Evolutionary conservation across 2,113 vertebrate species (phyloP).

Genomic region (Aspidoscelis tigris): DNA sequence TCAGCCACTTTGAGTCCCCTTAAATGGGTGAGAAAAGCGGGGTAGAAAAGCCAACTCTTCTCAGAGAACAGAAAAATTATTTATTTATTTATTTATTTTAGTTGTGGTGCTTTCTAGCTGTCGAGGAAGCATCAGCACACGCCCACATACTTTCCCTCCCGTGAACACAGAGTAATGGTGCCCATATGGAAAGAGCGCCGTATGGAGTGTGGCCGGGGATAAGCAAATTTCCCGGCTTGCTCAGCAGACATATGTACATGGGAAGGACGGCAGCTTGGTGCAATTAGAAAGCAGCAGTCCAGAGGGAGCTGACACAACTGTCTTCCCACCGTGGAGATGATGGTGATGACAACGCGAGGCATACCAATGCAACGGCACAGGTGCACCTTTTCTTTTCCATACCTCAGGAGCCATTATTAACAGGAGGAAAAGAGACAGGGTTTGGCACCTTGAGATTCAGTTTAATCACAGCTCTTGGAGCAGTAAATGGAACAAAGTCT

Average conservation of each 20-base stretch:
- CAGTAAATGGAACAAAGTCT: no score
- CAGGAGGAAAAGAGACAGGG: neutral
- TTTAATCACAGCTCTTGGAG: neutral
- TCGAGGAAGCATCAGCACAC: rapidly evolving
- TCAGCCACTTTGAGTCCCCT: no score
- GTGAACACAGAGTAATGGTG: rapidly evolving
- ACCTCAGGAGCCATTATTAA: neutral
- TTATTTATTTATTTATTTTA: no score
- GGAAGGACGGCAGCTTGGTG: neutral
- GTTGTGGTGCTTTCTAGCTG: rapidly evolving
- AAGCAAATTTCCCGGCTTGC: neutral
- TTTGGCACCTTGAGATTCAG: neutral
- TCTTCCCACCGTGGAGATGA: rapidly evolving
- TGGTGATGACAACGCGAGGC: neutral
- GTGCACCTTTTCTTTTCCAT: neutral
- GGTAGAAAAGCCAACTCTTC: neutral
- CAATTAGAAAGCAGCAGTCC: neutral
- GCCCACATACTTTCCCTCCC: no score
- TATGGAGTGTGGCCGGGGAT: neutral
- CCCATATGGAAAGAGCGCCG: rapidly evolving
- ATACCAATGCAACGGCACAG: neutral
- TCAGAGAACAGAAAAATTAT: neutral
- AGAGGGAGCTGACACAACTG: neutral
- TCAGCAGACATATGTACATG: neutral
- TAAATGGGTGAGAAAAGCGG: no score